Base-by-base conservation (phyloP, 1,140 invertebrate species). In the Dolichoris vasculosae region DNA sequence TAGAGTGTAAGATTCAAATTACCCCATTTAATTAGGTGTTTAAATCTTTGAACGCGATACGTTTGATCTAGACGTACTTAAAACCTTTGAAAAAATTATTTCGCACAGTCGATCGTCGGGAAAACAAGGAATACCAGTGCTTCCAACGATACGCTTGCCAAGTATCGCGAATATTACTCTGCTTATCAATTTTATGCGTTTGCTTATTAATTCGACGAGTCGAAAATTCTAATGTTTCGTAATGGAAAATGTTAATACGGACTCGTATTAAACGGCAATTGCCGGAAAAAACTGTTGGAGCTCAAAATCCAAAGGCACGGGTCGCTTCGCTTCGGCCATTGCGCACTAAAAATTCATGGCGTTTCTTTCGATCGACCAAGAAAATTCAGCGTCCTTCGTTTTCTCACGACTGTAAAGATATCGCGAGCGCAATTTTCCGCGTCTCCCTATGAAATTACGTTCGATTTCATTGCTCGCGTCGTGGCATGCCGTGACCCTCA, bases 361-460 rank as follows among this genome's bases (percentile, higher is more conserved):
- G 43, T 46, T 46, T 46, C 43, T 7, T 46, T 13, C 43, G 13
- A 46, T 46, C 43, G 43, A 46, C 43, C 13, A 6, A 13, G 43
- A 46, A 46, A 46, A 46, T 46, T 46, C 43, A 46, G 6, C 35
- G 17, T 75, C 51, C 26, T 15, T 38, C n/a, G 32, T 9, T 77
- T 84, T 84, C 83, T 84, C 83, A 78, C 75, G 83, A 79, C 11
- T 79, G 77, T 26, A 63, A 48, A 82, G 30, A 43, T 17, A 40
- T 23, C 30, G 4, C 40, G 15, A 20, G 48, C 1, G 26, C 73
- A 76, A 77, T 83, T 83, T 83, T 73, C 69, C 81, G 73, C 23
- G 73, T 75, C 43, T 43, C n/a, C 20, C 46, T 55, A 26, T 46
- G 8, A 63, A 46, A 79, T 40, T 75, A 55, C 30, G 30, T 64